Base-by-base conservation (phyloP, 2,797 vertebrate genomes). In the Dryobates pubescens region DNA sequence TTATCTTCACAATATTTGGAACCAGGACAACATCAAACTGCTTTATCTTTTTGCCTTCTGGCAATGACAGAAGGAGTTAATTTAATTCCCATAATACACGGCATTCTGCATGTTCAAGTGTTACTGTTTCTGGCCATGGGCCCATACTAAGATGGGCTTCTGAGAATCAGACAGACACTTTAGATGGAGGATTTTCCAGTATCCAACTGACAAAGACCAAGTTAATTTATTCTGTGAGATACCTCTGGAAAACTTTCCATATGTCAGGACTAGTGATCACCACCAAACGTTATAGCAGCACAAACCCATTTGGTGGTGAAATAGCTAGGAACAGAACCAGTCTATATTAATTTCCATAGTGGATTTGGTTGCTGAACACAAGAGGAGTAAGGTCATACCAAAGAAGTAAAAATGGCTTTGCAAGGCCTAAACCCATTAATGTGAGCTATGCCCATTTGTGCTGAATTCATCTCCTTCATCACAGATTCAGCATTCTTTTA, bases 381-480 rank as follows among this genome's bases (percentile, higher is more conserved):
- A 34, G 7, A 70, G 32, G 9, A 80, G 6, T 17, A 75, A 88
- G 22, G 29, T 43, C 49, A 75, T 36, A 53, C 7, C 3, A 8
- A 71, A 70, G 27, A 81, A 85, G 51, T 59, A 45, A 88, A 96
- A 76, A 68, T n/a, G 45, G 14, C 16, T 89, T 92, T 85, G 47
- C 13, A 78, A n/a, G 17, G 59, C 80, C 30, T 88, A 86, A 80
- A 45, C 32, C 17, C 67, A 34, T 64, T 67, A 75, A 56, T 20
- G 6, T 85, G 38, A 86, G 43, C 65, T 75, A 45, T n/a, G n/a
- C 72, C 29, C 6, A 1, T 75, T 73, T 77, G 51, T 26, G 80
- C 32, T 86, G 59, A 90, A 70, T 62, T 92, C 16, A 11, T 59
- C 41, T 88, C 30, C 36, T 51, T 87, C 57, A 43, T 26, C 70